Base-by-base conservation (phyloP, 2,797 vertebrate genomes). In the Gobionotothen gibberifrons region DNA sequence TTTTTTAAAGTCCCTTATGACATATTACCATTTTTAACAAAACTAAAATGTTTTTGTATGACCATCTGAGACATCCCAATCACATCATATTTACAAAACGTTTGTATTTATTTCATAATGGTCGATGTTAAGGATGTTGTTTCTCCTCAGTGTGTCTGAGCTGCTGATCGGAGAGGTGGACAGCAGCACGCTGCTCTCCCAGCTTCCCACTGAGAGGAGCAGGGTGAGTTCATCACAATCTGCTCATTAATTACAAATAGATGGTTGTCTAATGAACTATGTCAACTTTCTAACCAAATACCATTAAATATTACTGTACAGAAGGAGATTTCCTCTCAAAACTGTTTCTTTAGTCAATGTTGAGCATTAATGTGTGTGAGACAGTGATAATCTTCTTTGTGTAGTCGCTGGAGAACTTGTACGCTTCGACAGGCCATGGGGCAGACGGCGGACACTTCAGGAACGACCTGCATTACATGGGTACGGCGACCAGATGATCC, bases 151-250 rank as follows among this genome's bases (percentile, higher is more conserved):
- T 1, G 97, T 99, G 69, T 98, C 98, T 0, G 98, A 99, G 66
- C 95, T 98, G 90, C 95, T 99, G 91, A 97, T 98, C 97, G 98
- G 98, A 1, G 98, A 99, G 78, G 96, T 98, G 87, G 98, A 99
- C 93, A 97, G 96, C 92, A 99, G 96, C 89, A 98, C 97, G 0
- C 86, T 99, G 76, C 94, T 99, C 81, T 97, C 97, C 0, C 93
- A 98, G 85, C 94, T 96, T n/a, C 97, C 94, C 0, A 95, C 96
- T 0, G 97, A 99, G 89, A 96, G 96, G 75, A 96, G 95, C 92
- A 96, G 97, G 95, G 98, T 99, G 89, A 94, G 96, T 69, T 65
- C 40, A 43, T 66, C 64, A 8, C 44, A 29, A 36, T 7, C 32
- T 36, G 32, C 8, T 36, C 32, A 36, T 36, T 36, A 36, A 2